These are phyloP conservation scores for Leiothrix lutea DNA, from an alignment of 2,113 vertebrate species.

Conservation along the genomic window DNA sequence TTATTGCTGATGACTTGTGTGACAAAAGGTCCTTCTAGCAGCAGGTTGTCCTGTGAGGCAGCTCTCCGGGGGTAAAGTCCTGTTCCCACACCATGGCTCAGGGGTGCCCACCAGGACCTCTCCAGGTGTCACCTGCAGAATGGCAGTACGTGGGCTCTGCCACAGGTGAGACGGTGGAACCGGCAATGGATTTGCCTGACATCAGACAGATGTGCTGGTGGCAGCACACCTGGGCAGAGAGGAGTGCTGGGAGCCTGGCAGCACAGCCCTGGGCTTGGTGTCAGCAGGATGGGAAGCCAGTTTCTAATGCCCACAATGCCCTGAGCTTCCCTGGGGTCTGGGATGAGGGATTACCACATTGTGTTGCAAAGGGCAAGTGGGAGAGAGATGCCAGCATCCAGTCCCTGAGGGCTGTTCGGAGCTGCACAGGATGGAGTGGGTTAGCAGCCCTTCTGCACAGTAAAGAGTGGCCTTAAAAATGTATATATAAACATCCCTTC, in stretches of 20 bases:
- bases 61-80: neutral
- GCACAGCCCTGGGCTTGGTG: neutral
- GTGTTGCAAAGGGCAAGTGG: neutral
- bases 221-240: neutral
- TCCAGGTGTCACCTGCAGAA: neutral
- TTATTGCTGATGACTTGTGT: neutral
- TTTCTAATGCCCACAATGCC: neutral
- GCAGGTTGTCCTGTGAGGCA: neutral
- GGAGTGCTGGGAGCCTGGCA: neutral
- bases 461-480: neutral
- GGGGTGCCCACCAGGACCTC: neutral
- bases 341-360: neutral
- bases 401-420: neutral
- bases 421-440: neutral
- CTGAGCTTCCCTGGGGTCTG: neutral
- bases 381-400: neutral
- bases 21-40: neutral
- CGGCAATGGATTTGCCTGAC: neutral
- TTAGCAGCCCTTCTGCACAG: slow-evolving; percentile 29
- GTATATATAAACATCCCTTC: neutral
- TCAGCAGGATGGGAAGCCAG: neutral
- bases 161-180: rapidly evolving
- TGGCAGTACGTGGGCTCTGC: neutral
- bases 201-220: neutral
- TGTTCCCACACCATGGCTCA: rapidly evolving